These are phyloP conservation scores for Campoletis raptor DNA, from an alignment of 2,888 invertebrate genomes.

Conservation along the genomic window DNA sequence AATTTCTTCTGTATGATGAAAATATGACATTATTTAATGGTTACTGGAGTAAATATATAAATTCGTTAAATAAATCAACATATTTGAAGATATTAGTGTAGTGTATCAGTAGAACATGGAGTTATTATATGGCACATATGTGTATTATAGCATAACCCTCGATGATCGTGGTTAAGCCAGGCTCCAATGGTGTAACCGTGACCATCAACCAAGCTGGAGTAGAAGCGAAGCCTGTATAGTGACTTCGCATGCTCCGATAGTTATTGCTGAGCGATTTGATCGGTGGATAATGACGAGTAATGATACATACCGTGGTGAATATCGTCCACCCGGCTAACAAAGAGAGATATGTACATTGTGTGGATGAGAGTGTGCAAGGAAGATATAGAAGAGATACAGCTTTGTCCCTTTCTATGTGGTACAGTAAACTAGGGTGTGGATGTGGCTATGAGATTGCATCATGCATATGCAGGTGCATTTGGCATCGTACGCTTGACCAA, in stretches of 20 bases:
- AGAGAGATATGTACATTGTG: constrained; percentile 51
- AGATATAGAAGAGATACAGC: constrained; percentile 52
- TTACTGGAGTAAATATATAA: background rate
- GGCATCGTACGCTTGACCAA: constrained; percentile 80
- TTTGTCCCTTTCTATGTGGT: constrained; percentile 46
- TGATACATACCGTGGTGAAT: constrained; percentile 80
- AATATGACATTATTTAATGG: constrained; percentile 8
- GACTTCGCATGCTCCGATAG: constrained; percentile 77
- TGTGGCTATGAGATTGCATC: constrained; percentile 83
- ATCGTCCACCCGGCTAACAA: constrained; percentile 65
- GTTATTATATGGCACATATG: constrained; percentile 30
- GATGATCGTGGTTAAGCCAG: constrained; percentile 69
- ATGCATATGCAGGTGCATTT: constrained; percentile 84
- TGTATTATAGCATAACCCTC: constrained; percentile 43
- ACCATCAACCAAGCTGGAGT: constrained; percentile 52
- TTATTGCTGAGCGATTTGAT: constrained; percentile 83
- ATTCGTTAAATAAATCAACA: constrained; percentile 31
- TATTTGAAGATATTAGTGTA: constrained; percentile 35
- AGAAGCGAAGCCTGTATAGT: constrained; percentile 47
- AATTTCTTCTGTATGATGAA: background rate
- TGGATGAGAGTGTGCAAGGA: constrained; percentile 59
- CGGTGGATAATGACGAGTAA: constrained; percentile 84
- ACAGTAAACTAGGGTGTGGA: constrained; percentile 70
- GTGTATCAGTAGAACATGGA: constrained; percentile 36
- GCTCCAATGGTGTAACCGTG: constrained; percentile 63